Evolutionary conservation across 2,888 invertebrate species (phyloP), one percentile per base, ranked within the genome.

Genomic region (Napeogenes sylphis): DNA sequence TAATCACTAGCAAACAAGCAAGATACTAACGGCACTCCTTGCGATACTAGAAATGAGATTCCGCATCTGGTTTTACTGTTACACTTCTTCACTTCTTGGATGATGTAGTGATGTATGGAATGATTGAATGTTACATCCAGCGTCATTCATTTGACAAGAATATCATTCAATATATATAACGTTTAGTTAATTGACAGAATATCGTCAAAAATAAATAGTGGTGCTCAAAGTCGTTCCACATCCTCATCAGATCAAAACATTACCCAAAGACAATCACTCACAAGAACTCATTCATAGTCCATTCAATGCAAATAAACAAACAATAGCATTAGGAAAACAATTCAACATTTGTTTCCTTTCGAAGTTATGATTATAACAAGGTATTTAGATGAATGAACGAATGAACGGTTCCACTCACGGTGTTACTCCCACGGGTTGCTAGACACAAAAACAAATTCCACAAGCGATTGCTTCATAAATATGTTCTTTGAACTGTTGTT

Each of bases 251-350:
- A 47, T 55, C 42, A 63, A 58, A 32, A 30, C 57, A 60, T 33
- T 46, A 57, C 54, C 57, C 57, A 58, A n/a, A 56, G 35, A 60
- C 66, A 67, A 64, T 62, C 64, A 66, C 45, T 59, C 66, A 61
- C 60, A 66, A 65, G 67, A 66, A 64, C 62, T 67, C 72, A 74
- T 73, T 73, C 73, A 71, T 69, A 69, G 63, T 59, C 70, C 65
- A 71, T 73, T 75, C 72, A 75, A 75, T 74, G 74, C 72, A 76
- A 76, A 75, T 71, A 77, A 73, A 75, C 75, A 77, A 73, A 75
- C 75, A 75, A 73, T 73, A 66, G 72, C 63, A 71, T 68, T 70
- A 68, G 68, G 66, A 70, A 65, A 68, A 70, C 69, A 72, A 71
- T 72, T 75, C 73, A 75, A 30, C 57, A 56, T 58, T 55, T 64